Conservation (phyloP, 1,140 invertebrate genomes). For the Drosophila bocqueti region DNA sequence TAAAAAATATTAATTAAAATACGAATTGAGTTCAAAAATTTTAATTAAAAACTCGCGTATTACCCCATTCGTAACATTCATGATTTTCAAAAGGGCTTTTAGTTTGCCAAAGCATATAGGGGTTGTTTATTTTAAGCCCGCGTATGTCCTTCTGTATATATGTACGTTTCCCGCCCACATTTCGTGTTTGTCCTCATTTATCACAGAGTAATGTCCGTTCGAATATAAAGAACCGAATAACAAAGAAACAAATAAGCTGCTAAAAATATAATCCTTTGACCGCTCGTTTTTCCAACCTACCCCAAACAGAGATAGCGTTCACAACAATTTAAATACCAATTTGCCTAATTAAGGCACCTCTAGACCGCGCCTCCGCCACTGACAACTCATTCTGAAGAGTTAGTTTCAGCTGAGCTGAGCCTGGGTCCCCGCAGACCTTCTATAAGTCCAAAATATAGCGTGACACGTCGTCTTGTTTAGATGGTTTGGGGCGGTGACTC, state of each 20-base stretch:
- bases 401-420: slow-evolving; percentile 21
- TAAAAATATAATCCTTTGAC: slow-evolving; percentile 45
- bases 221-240: slow-evolving; percentile 45
- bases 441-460: slow-evolving; percentile 72
- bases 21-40: neutral
- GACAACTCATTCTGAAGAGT: slow-evolving; percentile 62
- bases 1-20: neutral
- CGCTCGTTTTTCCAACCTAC: slow-evolving; percentile 50
- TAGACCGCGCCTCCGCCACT: slow-evolving; percentile 58
- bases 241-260: slow-evolving; percentile 53
- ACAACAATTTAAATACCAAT: slow-evolving; percentile 78
- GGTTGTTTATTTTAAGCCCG: neutral
- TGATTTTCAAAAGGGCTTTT: neutral
- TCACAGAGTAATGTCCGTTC: slow-evolving; percentile 18
- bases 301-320: slow-evolving; percentile 51
- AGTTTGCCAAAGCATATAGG: neutral
- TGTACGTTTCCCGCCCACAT: slow-evolving; percentile 9
- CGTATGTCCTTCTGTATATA: neutral
- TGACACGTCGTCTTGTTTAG: slow-evolving; percentile 48
- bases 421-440: slow-evolving; percentile 20
- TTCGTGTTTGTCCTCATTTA: slow-evolving; percentile 47
- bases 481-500: neutral
- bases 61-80: too few relatives aligned
- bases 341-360: slow-evolving; percentile 75
- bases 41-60: neutral